Percentiles rank a stretch among this genome's conserved stretches.
Conservation (phyloP, 1,140 invertebrate species). For the Nixonia krombeini region DNA sequence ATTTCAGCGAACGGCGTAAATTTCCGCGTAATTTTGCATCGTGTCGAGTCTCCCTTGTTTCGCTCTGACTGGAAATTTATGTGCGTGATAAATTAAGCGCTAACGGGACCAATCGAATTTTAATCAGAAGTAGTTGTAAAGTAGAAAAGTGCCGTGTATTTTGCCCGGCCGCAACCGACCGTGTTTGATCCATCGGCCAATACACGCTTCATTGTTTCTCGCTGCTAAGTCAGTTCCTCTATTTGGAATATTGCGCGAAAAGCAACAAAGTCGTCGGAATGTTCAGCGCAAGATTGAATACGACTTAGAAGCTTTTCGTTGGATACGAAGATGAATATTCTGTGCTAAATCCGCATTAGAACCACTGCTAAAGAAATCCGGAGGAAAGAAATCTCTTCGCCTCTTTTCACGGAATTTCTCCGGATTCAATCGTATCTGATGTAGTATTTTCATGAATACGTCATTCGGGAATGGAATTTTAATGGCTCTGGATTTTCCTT, state of each 20-base stretch:
- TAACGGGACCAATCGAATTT: slow-evolving; percentile 38
- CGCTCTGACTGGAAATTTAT: slow-evolving; percentile 31
- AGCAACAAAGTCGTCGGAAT: slow-evolving; percentile 35
- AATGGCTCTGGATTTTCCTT: too few species aligned
- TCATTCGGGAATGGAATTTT: too few species aligned
- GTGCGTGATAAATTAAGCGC: slow-evolving; percentile 37
- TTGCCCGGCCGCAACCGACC: too few species aligned
- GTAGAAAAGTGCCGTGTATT: slow-evolving; percentile 27
- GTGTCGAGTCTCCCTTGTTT: slow-evolving; percentile 26
- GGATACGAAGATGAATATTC: slow-evolving; percentile 66
- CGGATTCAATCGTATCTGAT: too few species aligned
- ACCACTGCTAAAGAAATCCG: slow-evolving; percentile 55
- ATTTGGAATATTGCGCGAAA: too few species aligned
- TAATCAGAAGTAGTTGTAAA: slow-evolving; percentile 37
- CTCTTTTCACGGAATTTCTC: slow-evolving; percentile 4
- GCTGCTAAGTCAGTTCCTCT: too few species aligned
- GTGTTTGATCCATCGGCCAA: too few species aligned
- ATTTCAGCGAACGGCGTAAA: slow-evolving; percentile 14
- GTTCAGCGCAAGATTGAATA: slow-evolving; percentile 28
- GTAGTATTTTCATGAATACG: too few species aligned
- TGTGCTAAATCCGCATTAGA: slow-evolving; percentile 59
- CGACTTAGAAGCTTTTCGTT: slow-evolving; percentile 28
- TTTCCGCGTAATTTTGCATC: slow-evolving; percentile 23
- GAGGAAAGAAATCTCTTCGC: slow-evolving; percentile 25
- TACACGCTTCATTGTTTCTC: slow-evolving; percentile 12